Percentiles rank a stretch among this genome's conserved stretches.
These are phyloP conservation scores for Mormyrus proboscirostris DNA, from an alignment of 2,797 vertebrate species.

Conservation along the genomic window DNA sequence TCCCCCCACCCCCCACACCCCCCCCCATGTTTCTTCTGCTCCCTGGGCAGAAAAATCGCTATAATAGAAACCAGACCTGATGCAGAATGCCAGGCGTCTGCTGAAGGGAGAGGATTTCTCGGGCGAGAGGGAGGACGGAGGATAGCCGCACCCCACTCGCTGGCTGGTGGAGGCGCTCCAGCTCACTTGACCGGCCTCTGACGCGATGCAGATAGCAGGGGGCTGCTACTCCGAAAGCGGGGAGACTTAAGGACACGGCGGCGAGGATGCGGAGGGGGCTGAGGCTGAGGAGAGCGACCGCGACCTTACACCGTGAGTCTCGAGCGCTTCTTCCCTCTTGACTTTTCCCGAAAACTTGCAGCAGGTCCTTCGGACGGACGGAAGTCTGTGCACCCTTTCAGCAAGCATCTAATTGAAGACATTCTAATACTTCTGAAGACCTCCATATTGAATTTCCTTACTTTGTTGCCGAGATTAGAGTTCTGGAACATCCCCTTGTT, in stretches of 20 bases:
- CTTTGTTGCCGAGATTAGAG: background rate
- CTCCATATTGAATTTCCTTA: background rate
- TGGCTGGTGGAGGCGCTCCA: background rate
- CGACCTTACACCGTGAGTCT: background rate
- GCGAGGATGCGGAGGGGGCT: background rate
- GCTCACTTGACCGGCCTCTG: background rate
- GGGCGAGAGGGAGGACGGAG: background rate
- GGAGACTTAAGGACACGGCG: background rate
- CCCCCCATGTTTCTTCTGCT: constrained; percentile 35
- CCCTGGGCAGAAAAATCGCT: constrained; percentile 57
- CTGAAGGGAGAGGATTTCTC: constrained; percentile 36
- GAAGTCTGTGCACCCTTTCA: background rate
- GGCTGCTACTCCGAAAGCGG: background rate
- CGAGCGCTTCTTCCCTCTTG: background rate
- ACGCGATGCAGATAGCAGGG: background rate
- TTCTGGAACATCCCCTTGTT: background rate
- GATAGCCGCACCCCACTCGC: background rate
- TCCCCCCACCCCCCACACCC: background rate
- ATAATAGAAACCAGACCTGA: constrained; percentile 59
- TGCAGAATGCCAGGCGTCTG: constrained; percentile 58
- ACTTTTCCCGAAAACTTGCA: background rate
- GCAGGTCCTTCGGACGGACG: background rate
- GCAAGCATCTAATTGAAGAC: background rate
- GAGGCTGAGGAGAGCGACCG: background rate
- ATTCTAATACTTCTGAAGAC: background rate